Percentiles rank a stretch among this genome's conserved stretches.
Evolutionary conservation across 1,140 invertebrate genomes (phyloP).

Genomic region (Hycleus cichorii): DNA sequence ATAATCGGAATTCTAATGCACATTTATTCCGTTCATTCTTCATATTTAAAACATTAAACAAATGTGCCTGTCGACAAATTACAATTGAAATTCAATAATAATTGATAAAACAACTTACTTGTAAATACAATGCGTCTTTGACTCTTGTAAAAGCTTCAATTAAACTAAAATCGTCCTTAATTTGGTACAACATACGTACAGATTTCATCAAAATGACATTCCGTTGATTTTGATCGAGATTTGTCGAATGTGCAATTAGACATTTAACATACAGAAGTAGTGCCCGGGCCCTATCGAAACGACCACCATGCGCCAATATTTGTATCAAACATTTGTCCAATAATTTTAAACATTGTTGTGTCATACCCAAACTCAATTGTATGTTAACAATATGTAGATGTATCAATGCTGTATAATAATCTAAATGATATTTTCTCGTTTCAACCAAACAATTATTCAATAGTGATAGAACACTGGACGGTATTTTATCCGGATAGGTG

Average conservation of each 20-base stretch:
- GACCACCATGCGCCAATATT: slow-evolving; percentile 71
- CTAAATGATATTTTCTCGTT: slow-evolving; percentile 63
- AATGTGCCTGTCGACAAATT: slow-evolving; percentile 45
- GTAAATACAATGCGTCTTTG: slow-evolving; percentile 62
- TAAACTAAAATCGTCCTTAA: slow-evolving; percentile 60
- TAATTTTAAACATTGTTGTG: slow-evolving; percentile 62
- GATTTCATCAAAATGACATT: slow-evolving; percentile 53
- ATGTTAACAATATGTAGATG: slow-evolving; percentile 71
- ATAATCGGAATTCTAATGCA: slow-evolving; percentile 60
- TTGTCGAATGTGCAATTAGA: slow-evolving; percentile 52
- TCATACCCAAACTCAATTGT: slow-evolving; percentile 56
- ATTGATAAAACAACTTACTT: slow-evolving; percentile 43
- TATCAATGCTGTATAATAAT: slow-evolving; percentile 65
- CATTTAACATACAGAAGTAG: slow-evolving; percentile 59
- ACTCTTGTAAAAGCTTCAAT: slow-evolving; percentile 65
- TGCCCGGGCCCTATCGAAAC: slow-evolving; percentile 67
- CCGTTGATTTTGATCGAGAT: slow-evolving; percentile 42
- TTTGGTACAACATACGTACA: slow-evolving; percentile 55
- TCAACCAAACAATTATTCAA: slow-evolving; percentile 64
- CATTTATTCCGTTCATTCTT: slow-evolving; percentile 61
- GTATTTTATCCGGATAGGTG: slow-evolving; percentile 42
- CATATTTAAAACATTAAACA: slow-evolving; percentile 61
- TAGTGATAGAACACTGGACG: slow-evolving; percentile 50
- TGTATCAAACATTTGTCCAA: slow-evolving; percentile 61
- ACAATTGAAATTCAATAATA: no score